phyloP scores from a whole-genome alignment of 2,888 invertebrate genomes.

The Brachyopa scutellaris region DNA sequence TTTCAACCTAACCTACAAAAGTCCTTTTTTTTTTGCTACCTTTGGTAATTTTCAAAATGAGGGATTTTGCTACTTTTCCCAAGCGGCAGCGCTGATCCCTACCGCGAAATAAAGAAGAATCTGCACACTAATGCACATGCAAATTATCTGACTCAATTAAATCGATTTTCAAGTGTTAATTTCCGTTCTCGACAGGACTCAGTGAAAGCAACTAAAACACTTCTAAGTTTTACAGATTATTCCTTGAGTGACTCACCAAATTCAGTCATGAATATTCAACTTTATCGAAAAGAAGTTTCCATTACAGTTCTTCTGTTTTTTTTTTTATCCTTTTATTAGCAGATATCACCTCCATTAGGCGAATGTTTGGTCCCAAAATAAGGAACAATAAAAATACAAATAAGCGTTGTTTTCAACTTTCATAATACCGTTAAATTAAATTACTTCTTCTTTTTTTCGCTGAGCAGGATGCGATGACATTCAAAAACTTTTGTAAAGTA shows the following conservation, averaged over 20 bases:
- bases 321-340: not conserved
- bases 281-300: conserved; percentile 19
- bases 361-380: conserved; percentile 8
- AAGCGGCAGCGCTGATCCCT: not conserved
- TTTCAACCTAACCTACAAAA: too few relatives aligned
- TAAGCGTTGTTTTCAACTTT: conserved; percentile 1
- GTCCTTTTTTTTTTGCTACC: too few relatives aligned
- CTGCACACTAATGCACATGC: conserved; percentile 21
- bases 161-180: conserved; percentile 27
- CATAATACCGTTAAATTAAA: not conserved
- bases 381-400: conserved; percentile 14
- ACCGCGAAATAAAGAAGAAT: not conserved
- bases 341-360: not conserved
- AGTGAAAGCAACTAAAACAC: not conserved
- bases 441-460: not conserved
- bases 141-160: conserved; percentile 29
- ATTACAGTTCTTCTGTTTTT: not conserved
- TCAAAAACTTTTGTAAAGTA: not conserved
- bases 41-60: too few relatives aligned
- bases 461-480: not conserved
- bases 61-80: not conserved
- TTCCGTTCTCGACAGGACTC: not conserved
- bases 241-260: conserved; percentile 15
- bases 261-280: conserved; percentile 38
- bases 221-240: not conserved